Conservation (phyloP, 1,140 invertebrate species). For the Onthophagus taurus region DNA sequence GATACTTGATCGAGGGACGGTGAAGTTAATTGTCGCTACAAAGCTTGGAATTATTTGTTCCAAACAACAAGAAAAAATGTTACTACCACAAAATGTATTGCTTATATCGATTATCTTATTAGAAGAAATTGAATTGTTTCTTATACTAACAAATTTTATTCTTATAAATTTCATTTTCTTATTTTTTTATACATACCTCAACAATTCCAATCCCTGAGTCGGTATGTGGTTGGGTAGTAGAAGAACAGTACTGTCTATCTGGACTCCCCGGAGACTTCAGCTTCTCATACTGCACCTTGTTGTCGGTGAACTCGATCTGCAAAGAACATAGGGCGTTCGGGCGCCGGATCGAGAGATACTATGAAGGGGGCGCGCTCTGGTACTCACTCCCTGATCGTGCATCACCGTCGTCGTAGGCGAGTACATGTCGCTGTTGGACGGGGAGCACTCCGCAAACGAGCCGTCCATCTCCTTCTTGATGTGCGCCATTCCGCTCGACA, state of each 20-base stretch:
- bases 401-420: constrained; percentile 46
- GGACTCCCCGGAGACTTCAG: constrained; percentile 56
- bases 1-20: too few species aligned
- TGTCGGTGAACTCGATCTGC: constrained; percentile 36
- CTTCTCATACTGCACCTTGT: constrained; percentile 39
- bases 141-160: too few species aligned
- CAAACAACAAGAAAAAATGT: too few species aligned
- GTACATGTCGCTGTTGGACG: constrained; percentile 44
- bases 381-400: constrained; percentile 30
- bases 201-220: constrained; percentile 47
- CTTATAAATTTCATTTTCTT: too few species aligned
- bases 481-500: constrained; percentile 39
- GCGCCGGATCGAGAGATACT: too few species aligned
- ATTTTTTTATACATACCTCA: constrained; percentile 33
- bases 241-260: constrained; percentile 69
- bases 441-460: constrained; percentile 43
- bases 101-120: too few species aligned
- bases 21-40: too few species aligned
- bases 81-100: too few species aligned
- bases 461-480: constrained; percentile 50
- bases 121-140: too few species aligned
- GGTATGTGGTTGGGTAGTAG: constrained; percentile 65
- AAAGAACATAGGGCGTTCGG: too few species aligned
- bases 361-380: too few species aligned
- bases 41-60: too few species aligned